Evolutionary conservation across 2,888 invertebrate species (phyloP), one percentile per base, ranked within the genome.

Genomic region (Blastobasis adustella): DNA sequence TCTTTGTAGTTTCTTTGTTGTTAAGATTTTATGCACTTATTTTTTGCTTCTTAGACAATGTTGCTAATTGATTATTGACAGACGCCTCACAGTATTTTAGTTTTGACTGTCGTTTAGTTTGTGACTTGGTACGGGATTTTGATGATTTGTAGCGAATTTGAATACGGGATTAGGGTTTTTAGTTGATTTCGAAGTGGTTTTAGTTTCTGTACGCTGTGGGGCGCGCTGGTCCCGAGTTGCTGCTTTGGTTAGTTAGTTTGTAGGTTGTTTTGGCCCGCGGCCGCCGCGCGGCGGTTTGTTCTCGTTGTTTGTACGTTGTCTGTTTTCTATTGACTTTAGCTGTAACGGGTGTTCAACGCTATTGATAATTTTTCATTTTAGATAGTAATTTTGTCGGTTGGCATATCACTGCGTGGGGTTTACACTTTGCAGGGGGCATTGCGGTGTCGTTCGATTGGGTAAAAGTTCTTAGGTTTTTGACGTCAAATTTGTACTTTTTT

Each of bases 321-420:
- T 77, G 76, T 79, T 78, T 76, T 69, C 65, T 66, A 65, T 61
- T 63, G 59, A 63, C 65, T 60, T 62, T 67, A 62, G 67, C 65
- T 54, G 50, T 50, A 55, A 60, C 58, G 55, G 56, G 59, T 66
- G 62, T 65, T 58, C 47, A 53, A 59, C 51, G 62, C 59, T 61
- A 55, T 62, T 57, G 56, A 51, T 46, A 58, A 56, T 54, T 57
- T 61, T 67, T 68, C 58, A 62, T 71, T 79, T 78, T 79, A 76
- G 76, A 78, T 71, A 66, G 77, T 79, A 79, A 76, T 80, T 76
- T 80, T 74, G 76, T 71, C 70, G 66, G 77, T 73, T 75, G 75
- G 81, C 83, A 83, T 82, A 82, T 83, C 81, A 82, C 79, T 69
- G 74, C 71, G 73, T 72, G 75, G 65, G 63, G 58, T 58, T 57